Evolutionary conservation across 2,888 invertebrate species (phyloP).

Genomic region (Melanophora roralis): DNA sequence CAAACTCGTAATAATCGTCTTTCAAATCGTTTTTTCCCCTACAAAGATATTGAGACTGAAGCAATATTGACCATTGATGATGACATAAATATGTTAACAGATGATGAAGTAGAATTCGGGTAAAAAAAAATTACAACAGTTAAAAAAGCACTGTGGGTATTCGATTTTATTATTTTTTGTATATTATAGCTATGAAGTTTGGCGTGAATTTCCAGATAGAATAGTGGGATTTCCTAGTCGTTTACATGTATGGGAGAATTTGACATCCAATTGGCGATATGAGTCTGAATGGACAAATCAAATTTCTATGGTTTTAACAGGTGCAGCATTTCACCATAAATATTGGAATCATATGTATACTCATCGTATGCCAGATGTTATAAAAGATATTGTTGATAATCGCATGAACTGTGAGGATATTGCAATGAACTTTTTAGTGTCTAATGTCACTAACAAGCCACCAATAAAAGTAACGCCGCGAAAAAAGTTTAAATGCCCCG

Average conservation of each 20-base stretch:
- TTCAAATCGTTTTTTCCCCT: constrained; percentile 97
- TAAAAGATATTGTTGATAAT: constrained; percentile 93
- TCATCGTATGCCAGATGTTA: constrained; percentile 88
- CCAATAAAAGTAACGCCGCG: constrained; percentile 96
- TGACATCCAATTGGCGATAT: constrained; percentile 90
- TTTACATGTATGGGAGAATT: constrained; percentile 95
- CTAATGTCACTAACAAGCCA: constrained; percentile 94
- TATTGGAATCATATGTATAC: constrained; percentile 97
- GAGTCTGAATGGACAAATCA: constrained; percentile 99
- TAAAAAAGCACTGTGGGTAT: not conserved
- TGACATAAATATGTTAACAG: constrained; percentile 96
- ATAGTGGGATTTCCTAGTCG: constrained; percentile 98
- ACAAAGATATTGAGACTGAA: constrained; percentile 97
- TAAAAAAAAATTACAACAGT: constrained; percentile 77
- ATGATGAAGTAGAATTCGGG: constrained; percentile 97
- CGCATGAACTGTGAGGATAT: constrained; percentile 99
- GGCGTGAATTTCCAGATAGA: constrained; percentile 97
- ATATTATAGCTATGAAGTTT: constrained; percentile 84
- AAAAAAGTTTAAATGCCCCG: constrained; percentile 98
- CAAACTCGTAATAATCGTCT: constrained; percentile 93
- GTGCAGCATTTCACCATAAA: constrained; percentile 98
- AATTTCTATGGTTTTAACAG: constrained; percentile 96
- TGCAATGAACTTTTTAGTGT: constrained; percentile 97
- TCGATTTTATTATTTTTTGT: not conserved
- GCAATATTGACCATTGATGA: constrained; percentile 96